These are phyloP conservation scores for Merluccius polli DNA, from an alignment of 2,797 vertebrate genomes.

Conservation along the genomic window DNA sequence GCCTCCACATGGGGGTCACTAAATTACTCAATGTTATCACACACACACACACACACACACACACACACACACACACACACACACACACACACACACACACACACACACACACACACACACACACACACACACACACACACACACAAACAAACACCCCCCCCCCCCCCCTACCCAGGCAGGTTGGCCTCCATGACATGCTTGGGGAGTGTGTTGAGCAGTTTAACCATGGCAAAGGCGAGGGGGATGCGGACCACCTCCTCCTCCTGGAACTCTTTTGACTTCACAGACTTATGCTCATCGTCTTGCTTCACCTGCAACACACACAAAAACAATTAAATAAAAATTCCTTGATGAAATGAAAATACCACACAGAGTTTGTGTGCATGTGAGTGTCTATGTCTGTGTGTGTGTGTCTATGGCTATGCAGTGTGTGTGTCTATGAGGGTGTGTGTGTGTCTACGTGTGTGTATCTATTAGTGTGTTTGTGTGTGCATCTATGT, in stretches of 20 bases:
- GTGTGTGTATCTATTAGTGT: background rate
- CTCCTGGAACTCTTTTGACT: constrained; percentile 87
- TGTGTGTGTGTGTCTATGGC: background rate
- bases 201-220: constrained; percentile 91
- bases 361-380: background rate
- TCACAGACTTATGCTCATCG: constrained; percentile 90
- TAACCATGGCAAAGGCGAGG: constrained; percentile 93
- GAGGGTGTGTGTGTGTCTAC: background rate
- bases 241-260: constrained; percentile 90
- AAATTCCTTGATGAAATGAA: background rate
- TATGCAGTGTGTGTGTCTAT: background rate
- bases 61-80: too few relatives aligned
- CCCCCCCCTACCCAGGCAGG: constrained; percentile 87
- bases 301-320: constrained; percentile 84
- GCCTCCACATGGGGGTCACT: too few relatives aligned
- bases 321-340: constrained; percentile 1
- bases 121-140: background rate
- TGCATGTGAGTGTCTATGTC: background rate
- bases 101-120: background rate
- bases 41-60: too few relatives aligned
- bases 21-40: too few relatives aligned
- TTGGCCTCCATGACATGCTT: constrained; percentile 86
- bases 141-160: too few relatives aligned
- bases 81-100: too few relatives aligned
- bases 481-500: background rate